These are phyloP conservation scores for Charadrius vociferus DNA, from an alignment of 2,113 vertebrate species.

Conservation along the genomic window DNA sequence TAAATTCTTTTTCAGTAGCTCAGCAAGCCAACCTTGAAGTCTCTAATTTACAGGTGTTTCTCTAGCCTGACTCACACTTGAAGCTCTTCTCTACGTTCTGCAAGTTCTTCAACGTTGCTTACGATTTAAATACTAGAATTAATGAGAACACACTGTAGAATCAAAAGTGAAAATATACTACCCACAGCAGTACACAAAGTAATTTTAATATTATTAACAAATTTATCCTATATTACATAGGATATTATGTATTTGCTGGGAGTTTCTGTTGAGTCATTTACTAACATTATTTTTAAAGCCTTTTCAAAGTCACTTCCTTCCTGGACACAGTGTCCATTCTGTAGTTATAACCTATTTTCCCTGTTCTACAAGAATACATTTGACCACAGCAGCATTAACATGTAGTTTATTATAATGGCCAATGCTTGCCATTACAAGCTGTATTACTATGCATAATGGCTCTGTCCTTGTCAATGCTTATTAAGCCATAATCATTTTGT, in stretches of 20 bases:
- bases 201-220: not conserved
- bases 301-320: not conserved
- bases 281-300: not conserved
- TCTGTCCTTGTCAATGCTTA: constrained; percentile 39
- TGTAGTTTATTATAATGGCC: not conserved
- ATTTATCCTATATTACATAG: not conserved
- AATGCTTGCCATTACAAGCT: not conserved
- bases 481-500: constrained; percentile 9
- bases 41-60: not conserved
- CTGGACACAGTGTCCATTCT: not conserved
- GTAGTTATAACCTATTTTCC: not conserved
- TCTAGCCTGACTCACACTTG: not conserved
- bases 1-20: not conserved
- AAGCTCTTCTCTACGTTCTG: not conserved
- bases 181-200: not conserved
- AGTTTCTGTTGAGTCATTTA: not conserved
- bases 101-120: not conserved
- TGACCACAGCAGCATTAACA: not conserved
- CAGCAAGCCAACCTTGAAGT: not conserved
- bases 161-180: not conserved
- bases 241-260: not conserved
- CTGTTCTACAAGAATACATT: not conserved
- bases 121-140: not conserved
- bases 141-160: not conserved
- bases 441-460: not conserved